Conservation (phyloP, 2,888 invertebrate genomes). For the Ophioninae sp. region DNA sequence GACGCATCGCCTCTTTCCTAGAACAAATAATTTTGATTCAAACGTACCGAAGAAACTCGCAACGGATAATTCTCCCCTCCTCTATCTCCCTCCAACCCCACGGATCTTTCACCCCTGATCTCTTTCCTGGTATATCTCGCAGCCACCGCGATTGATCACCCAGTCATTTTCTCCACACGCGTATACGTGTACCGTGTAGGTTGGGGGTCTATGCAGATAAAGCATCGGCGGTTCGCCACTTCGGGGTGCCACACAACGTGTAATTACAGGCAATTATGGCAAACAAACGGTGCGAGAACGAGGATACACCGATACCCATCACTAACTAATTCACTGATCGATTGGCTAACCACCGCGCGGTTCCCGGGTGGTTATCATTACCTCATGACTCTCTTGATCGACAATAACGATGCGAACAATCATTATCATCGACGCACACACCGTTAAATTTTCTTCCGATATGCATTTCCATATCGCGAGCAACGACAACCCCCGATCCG, state of each 20-base stretch:
- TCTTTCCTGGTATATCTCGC: not conserved
- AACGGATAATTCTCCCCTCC: not conserved
- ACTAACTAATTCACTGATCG: conserved; percentile 62
- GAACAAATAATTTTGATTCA: no score
- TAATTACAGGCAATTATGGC: conserved; percentile 61
- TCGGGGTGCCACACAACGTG: conserved; percentile 38
- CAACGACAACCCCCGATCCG: conserved; percentile 22
- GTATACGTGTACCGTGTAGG: not conserved
- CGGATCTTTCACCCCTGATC: not conserved
- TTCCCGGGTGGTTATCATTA: conserved; percentile 44
- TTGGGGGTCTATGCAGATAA: conserved; percentile 20
- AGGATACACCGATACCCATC: conserved; percentile 56
- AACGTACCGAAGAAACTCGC: not conserved
- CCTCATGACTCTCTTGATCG: conserved; percentile 56
- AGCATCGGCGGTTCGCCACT: conserved; percentile 41
- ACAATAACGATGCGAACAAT: conserved; percentile 58
- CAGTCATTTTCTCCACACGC: not conserved
- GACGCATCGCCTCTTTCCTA: no score
- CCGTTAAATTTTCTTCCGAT: conserved; percentile 26
- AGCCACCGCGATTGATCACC: not conserved
- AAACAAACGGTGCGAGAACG: conserved; percentile 56
- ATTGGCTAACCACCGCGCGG: conserved; percentile 57
- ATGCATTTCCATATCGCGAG: conserved; percentile 25
- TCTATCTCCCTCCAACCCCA: not conserved
- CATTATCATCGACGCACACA: conserved; percentile 48